phyloP scores from a whole-genome alignment of 2,113 vertebrate species.

The Zosterops lateralis region DNA sequence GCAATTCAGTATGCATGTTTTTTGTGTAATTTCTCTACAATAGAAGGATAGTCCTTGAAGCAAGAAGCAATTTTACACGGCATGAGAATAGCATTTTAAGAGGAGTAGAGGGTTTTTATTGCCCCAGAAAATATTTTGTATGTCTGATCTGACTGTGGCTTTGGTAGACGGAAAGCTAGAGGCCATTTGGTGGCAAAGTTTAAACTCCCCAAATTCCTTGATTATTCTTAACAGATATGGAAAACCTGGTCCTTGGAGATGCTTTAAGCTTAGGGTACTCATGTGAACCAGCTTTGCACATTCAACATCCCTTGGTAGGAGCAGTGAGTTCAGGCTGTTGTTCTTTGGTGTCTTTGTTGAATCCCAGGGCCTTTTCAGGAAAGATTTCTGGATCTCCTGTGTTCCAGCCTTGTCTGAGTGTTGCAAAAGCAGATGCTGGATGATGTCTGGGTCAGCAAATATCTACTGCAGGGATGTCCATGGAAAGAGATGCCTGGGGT shows the following conservation, averaged over 20 bases:
- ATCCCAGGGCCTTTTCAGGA: background rate
- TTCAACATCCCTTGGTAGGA: background rate
- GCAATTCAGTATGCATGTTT: background rate
- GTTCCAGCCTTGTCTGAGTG: background rate
- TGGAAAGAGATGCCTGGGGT: accelerated
- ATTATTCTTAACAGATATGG: background rate
- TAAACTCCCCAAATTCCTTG: background rate
- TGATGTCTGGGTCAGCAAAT: background rate
- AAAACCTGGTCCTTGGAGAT: background rate
- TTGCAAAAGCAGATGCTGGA: background rate
- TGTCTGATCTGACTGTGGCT: background rate
- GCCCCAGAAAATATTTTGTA: background rate
- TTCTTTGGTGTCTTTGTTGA: background rate
- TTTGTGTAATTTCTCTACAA: constrained; percentile 4
- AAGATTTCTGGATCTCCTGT: background rate
- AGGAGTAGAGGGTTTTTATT: background rate
- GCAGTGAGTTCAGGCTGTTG: background rate
- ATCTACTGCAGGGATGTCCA: background rate
- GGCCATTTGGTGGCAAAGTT: background rate
- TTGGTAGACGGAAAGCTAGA: background rate
- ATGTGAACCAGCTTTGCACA: background rate
- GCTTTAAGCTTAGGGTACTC: background rate
- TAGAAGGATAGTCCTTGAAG: constrained; percentile 16
- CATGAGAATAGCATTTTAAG: background rate
- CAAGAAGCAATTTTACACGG: background rate